Evolutionary conservation across 2,888 invertebrate species (phyloP), one percentile per base, ranked within the genome.

Genomic region (Sesamia inferens): DNA sequence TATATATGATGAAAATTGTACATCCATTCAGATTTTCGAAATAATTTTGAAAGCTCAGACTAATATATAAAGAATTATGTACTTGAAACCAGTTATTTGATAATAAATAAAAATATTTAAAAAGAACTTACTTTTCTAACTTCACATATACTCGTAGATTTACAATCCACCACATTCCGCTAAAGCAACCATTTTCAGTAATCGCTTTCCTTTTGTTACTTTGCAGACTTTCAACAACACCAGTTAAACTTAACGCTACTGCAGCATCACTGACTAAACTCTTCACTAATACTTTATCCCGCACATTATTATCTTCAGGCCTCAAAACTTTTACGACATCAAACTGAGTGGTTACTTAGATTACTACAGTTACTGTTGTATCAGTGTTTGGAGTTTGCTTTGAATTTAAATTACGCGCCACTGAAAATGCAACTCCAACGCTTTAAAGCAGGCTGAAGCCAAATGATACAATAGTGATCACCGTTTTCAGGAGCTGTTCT

Each of bases 121-220:
- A 51, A 51, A n/a, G 8, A 47, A 14, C 81, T 78, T 68, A 78
- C 78, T 22, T 69, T 47, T 51, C 14, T 24, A 54, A n/a, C 1
- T 10, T 54, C 31, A 54, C 57, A 24, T 14, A 65, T 22, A n/a
- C n/a, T n/a, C n/a, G n/a, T n/a, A 16, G 31, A 68, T 51, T 58
- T 31, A n/a, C 13, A 63, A 63, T 72, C 59, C n/a, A 44, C 7
- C 3, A 22, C 51, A 54, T 68, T 48, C 48, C 58, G 19, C 5
- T n/a, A 5, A 11, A 55, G n/a, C 13, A 48, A 8, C 10, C 16
- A 31, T 42, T 51, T 1, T 13, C 57, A 31, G 5, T 39, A 16
- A 74, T 68, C 0, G 39, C 5, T 19, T 13, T 44, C 39, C 22
- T 57, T 47, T 63, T 59, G 11, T n/a, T 51, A 31, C 47, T 16